phyloP scores from a whole-genome alignment of 2,888 invertebrate species.

The Vannuccia rotundouncinata region DNA sequence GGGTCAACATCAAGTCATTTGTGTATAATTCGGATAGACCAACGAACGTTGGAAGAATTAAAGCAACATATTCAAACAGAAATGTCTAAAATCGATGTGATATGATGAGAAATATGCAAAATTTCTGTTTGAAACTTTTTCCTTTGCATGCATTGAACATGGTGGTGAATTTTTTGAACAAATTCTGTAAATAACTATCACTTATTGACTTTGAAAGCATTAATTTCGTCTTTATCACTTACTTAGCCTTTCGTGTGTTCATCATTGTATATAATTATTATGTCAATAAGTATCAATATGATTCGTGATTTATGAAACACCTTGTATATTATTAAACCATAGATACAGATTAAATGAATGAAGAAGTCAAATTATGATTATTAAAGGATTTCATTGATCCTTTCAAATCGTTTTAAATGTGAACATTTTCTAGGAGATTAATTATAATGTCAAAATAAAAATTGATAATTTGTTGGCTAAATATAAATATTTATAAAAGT shows the following conservation, averaged over 20 bases:
- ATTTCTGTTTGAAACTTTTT: not conserved
- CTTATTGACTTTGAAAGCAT: not conserved
- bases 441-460: too few relatives aligned
- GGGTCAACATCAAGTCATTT: too few relatives aligned
- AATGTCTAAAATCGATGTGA: not conserved
- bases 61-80: not conserved
- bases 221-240: not conserved
- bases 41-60: not conserved
- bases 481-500: too few relatives aligned
- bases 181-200: not conserved
- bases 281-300: not conserved
- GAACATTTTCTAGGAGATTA: too few relatives aligned
- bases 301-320: not conserved
- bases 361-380: too few relatives aligned
- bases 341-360: too few relatives aligned
- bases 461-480: too few relatives aligned
- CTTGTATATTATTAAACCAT: not conserved
- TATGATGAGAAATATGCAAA: not conserved
- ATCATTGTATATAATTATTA: not conserved
- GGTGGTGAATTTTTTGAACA: not conserved
- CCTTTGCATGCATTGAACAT: not conserved
- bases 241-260: not conserved
- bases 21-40: too few relatives aligned
- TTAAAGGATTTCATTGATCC: too few relatives aligned
- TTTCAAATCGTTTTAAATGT: too few relatives aligned